phyloP scores from a whole-genome alignment of 2,113 vertebrate species.

The Thunnus maccoyii region DNA sequence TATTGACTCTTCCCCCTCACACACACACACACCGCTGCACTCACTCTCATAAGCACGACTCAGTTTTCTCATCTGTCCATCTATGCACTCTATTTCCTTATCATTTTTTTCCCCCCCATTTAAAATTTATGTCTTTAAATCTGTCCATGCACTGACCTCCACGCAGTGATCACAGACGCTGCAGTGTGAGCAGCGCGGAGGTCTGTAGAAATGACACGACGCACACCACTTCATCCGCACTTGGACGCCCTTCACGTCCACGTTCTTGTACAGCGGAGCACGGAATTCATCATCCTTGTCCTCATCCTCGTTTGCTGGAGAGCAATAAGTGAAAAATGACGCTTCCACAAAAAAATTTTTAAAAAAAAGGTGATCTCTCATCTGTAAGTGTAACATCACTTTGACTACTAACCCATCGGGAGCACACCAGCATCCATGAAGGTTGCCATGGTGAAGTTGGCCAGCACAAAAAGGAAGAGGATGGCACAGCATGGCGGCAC shows the following conservation, averaged over 20 bases:
- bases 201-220: constrained; percentile 97
- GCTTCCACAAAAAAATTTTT: background rate
- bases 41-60: constrained; percentile 7
- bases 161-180: constrained; percentile 98
- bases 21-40: constrained; percentile 13
- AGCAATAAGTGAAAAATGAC: constrained; percentile 12
- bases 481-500: constrained; percentile 94
- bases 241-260: constrained; percentile 95
- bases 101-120: background rate
- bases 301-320: constrained; percentile 93
- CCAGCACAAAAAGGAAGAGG: constrained; percentile 96
- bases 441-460: constrained; percentile 99
- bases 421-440: constrained; percentile 98
- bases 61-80: constrained; percentile 1
- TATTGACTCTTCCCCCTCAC: constrained; percentile 48
- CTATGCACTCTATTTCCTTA: background rate
- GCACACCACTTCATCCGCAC: constrained; percentile 99
- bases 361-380: background rate
- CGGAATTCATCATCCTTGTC: constrained; percentile 90
- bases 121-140: background rate
- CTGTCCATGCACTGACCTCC: constrained; percentile 86
- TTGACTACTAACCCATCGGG: constrained; percentile 89
- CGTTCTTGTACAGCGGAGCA: constrained; percentile 96
- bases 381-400: constrained; percentile 1
- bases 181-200: constrained; percentile 96